Evolutionary conservation across 2,888 invertebrate genomes (phyloP).

Genomic region (Kryphioiulus occultus): DNA sequence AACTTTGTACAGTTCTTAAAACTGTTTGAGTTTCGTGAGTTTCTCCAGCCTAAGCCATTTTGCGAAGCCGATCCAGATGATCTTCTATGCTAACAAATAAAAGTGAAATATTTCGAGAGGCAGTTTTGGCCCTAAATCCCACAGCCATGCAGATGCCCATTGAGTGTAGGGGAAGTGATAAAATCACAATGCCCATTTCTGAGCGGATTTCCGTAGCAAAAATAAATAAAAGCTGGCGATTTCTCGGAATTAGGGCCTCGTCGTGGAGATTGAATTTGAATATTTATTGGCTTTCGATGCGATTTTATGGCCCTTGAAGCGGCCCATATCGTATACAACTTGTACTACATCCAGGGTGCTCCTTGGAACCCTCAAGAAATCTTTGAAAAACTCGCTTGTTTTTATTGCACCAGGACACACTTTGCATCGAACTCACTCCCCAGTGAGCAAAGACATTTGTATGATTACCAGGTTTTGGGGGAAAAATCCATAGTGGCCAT

Average conservation of each 20-base stretch:
- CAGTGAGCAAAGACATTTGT: not conserved
- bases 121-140: not conserved
- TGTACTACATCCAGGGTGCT: not conserved
- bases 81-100: not conserved
- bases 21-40: not conserved
- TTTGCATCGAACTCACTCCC: slow-evolving; percentile 2
- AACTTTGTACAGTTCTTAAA: not conserved
- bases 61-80: not conserved
- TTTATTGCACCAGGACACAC: not conserved
- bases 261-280: not conserved
- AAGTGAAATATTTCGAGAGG: not conserved
- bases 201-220: slow-evolving; percentile 16
- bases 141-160: not conserved
- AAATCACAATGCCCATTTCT: not conserved
- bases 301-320: not conserved
- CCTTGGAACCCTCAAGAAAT: not conserved
- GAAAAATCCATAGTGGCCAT: no score
- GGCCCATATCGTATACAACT: not conserved
- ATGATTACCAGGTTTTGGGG: not conserved
- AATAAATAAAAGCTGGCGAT: not conserved
- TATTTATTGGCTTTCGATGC: slow-evolving; percentile 1
- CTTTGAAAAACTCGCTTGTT: not conserved
- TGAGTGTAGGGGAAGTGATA: not conserved
- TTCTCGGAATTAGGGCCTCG: slow-evolving; percentile 17
- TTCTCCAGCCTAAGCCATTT: not conserved